Base-by-base conservation (phyloP, 2,113 vertebrate genomes). In the Neodontobutis hainanensis region DNA sequence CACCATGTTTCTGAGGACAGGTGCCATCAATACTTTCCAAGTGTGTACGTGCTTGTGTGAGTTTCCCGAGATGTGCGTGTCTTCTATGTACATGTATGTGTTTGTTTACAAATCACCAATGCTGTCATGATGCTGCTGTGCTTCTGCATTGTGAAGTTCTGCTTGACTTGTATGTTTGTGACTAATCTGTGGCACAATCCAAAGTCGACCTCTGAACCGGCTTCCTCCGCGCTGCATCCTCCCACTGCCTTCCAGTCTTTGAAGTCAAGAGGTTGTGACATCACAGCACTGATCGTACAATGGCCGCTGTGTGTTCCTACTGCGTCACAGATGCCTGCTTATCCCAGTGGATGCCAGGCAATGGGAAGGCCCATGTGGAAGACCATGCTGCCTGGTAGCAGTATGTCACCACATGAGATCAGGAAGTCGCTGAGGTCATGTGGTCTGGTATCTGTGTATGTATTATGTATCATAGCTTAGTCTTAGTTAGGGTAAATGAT, bases 241-340 rank as follows among this genome's bases (percentile, higher is more conserved):
- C 81, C 84, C 75, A 87, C 87, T 83, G 82, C 36, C 85, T 83
- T 70, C 74, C 73, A 66, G 72, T 49, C 81, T 92, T 92, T 92
- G 87, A 93, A 90, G 88, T 80, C 70, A 75, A 80, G 73, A 71
- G 47, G 42, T 65, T 51, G 77, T 86, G 88, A 89, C 90, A 86
- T 92, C 87, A 87, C 80, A 86, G 84, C 15, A 16, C 48, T 19
- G 40, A 75, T 56, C 38, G 67, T 73, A 93, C 91, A 93, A 93
- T 91, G 77, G 79, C 52, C 1, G 14, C 82, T 86, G 83, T 93
- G 90, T 92, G 63, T 47, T 58, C 7, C n/a, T 59, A 53, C 81
- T 77, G 68, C 86, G 85, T 91, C 86, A 91, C 78, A 73, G 78
- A 88, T 73, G 87, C 73, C 55, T 56, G 73, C 82, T 60, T 51